phyloP scores from a whole-genome alignment of 1,140 invertebrate genomes.

The Melanaphis sacchari region DNA sequence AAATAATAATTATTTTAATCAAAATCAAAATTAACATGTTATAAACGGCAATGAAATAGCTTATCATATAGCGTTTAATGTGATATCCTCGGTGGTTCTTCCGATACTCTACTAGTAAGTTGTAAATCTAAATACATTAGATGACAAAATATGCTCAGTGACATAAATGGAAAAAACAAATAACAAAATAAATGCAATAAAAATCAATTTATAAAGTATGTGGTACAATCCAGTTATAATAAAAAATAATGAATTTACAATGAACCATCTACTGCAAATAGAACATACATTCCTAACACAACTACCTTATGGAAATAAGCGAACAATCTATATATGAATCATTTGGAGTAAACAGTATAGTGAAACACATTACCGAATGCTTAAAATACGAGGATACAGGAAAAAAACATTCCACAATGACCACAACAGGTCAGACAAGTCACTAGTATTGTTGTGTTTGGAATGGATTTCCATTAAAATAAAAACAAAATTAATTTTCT shows the following conservation, averaged over 20 bases:
- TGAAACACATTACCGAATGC: neutral
- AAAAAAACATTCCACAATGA: neutral
- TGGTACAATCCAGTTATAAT: neutral
- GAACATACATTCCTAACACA: neutral
- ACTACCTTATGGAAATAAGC: neutral
- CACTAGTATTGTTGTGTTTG: neutral
- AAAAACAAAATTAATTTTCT: neutral
- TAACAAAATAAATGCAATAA: neutral
- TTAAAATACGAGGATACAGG: neutral
- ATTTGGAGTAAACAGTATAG: neutral
- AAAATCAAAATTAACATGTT: neutral
- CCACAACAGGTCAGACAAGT: neutral
- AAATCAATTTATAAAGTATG: neutral
- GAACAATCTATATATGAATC: neutral
- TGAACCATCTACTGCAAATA: neutral
- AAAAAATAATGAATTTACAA: neutral
- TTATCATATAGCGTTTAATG: neutral
- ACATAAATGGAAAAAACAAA: neutral
- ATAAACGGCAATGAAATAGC: neutral
- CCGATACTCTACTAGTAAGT: neutral
- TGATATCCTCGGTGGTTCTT: neutral
- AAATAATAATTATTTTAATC: neutral
- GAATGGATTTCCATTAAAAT: neutral
- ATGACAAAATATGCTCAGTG: neutral
- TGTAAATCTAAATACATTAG: too few species aligned